phyloP scores from a whole-genome alignment of 2,888 invertebrate genomes.

The Thymelicus lineola region DNA sequence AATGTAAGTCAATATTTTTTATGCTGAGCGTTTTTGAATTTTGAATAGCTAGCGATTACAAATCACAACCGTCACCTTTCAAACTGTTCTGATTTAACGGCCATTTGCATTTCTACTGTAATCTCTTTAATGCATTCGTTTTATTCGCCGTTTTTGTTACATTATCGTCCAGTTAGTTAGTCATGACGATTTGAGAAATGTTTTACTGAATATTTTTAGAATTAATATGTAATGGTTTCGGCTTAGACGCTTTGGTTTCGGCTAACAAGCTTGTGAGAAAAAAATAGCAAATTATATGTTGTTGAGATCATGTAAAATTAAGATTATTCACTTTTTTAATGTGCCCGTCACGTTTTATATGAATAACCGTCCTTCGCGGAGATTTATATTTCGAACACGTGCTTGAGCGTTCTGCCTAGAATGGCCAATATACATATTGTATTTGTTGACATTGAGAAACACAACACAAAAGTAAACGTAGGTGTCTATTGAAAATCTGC shows the following conservation, averaged over 20 bases:
- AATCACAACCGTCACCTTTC: slow-evolving; percentile 3
- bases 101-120: slow-evolving; percentile 13
- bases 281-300: too few species aligned
- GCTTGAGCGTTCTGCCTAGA: slow-evolving; percentile 19
- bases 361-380: background rate
- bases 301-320: background rate
- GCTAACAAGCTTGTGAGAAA: background rate
- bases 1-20: slow-evolving; percentile 82
- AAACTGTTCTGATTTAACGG: slow-evolving; percentile 9
- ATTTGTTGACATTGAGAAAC: slow-evolving; percentile 28
- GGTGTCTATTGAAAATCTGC: slow-evolving; percentile 7
- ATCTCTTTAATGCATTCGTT: background rate
- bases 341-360: background rate
- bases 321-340: background rate
- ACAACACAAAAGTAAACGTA: slow-evolving; percentile 2
- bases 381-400: slow-evolving; percentile 4
- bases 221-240: background rate
- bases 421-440: background rate
- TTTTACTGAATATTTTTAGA: background rate
- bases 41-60: slow-evolving; percentile 30
- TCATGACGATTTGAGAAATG: background rate
- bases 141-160: background rate
- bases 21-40: slow-evolving; percentile 57
- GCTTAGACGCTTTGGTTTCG: background rate
- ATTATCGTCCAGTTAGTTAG: too few species aligned